These are phyloP conservation scores for human (Homo sapiens) DNA, from an alignment of 2,113 vertebrate genomes.

Conservation along the genomic window DNA sequence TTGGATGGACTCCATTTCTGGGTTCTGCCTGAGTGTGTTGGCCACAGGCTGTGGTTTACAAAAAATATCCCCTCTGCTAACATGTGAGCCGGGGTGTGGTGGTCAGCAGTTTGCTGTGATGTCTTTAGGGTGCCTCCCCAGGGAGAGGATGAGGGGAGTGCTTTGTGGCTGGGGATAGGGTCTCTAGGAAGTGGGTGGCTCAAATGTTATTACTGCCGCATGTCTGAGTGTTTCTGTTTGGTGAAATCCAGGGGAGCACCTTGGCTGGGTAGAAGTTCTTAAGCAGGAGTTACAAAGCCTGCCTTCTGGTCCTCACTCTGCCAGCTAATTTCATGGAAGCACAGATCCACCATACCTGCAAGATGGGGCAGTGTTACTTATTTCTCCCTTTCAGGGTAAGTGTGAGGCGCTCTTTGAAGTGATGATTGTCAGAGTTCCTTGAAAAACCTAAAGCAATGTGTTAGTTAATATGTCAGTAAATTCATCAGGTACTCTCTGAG, in stretches of 20 bases:
- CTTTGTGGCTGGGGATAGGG: background rate
- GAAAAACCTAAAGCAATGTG: background rate
- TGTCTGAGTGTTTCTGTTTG: constrained; percentile 28
- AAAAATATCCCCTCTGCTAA: background rate
- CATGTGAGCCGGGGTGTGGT: background rate
- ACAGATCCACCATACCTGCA: background rate
- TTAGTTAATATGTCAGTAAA: background rate
- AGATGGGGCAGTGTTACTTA: background rate
- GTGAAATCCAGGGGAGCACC: background rate
- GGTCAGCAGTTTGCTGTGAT: background rate
- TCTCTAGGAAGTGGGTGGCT: background rate
- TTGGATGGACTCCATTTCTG: constrained; percentile 59
- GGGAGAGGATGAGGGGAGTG: background rate
- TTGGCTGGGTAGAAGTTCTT: background rate
- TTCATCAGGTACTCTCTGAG: background rate
- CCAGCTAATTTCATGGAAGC: background rate
- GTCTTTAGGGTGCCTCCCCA: background rate
- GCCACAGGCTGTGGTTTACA: background rate
- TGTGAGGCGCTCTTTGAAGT: background rate
- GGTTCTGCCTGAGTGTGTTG: constrained; percentile 13
- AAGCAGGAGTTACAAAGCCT: background rate
- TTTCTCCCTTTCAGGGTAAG: background rate
- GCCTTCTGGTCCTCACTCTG: background rate
- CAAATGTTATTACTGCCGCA: background rate
- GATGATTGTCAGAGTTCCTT: background rate